Evolutionary conservation across 1,140 invertebrate species (phyloP).

Genomic region (Drosophila erecta): DNA sequence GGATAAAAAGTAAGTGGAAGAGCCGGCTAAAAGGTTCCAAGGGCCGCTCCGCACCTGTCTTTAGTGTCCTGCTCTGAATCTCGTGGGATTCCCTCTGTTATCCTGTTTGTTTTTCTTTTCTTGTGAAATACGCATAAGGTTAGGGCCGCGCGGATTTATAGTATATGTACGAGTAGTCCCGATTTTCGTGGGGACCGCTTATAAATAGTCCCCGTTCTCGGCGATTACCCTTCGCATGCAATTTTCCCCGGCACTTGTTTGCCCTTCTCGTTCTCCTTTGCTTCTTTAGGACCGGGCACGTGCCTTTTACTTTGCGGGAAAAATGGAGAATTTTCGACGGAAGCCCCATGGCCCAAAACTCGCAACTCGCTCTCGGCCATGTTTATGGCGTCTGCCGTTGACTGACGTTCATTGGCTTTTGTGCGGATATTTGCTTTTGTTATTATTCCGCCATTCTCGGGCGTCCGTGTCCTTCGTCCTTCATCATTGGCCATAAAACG

Average conservation of each 20-base stretch:
- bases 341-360: conserved; percentile 9
- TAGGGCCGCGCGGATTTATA: conserved; percentile 45
- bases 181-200: conserved; percentile 14
- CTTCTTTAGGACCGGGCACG: conserved; percentile 15
- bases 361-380: conserved; percentile 28
- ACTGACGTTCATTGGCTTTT: conserved; percentile 74
- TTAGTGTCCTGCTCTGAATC: conserved; percentile 12
- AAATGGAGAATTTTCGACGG: conserved; percentile 1
- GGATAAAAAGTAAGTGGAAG: conserved; percentile 9
- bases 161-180: conserved; percentile 9
- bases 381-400: conserved; percentile 37
- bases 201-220: conserved; percentile 49
- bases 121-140: conserved; percentile 15
- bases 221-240: conserved; percentile 49
- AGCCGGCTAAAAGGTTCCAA: conserved; percentile 33
- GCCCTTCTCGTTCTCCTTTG: conserved; percentile 8
- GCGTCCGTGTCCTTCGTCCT: conserved; percentile 38
- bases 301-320: conserved; percentile 1
- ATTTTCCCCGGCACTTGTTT: conserved; percentile 26
- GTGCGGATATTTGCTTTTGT: conserved; percentile 73
- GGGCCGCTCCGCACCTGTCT: conserved; percentile 32
- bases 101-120: conserved; percentile 1
- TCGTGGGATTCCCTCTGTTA: conserved; percentile 28
- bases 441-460: conserved; percentile 69
- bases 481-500: conserved; percentile 64